These are phyloP conservation scores for Chironomus tentans DNA, from an alignment of 2,888 invertebrate genomes.

Conservation along the genomic window DNA sequence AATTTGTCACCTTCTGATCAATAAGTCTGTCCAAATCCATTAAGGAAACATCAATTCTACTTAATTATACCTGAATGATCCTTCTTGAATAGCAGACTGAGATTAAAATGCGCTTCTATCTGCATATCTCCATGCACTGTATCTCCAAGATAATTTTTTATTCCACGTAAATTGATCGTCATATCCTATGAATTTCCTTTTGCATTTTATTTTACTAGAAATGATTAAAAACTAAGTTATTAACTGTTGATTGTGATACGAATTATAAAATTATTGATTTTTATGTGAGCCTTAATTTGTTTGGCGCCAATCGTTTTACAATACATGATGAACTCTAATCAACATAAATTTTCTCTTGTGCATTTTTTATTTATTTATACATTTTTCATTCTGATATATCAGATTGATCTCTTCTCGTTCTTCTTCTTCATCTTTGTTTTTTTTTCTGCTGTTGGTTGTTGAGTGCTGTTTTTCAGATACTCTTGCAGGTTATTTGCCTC, in stretches of 20 bases:
- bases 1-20: no score
- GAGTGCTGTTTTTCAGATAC: not conserved
- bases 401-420: no score
- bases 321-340: not conserved
- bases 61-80: no score
- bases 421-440: not conserved
- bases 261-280: conserved; percentile 5
- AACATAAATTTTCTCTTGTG: no score
- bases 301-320: not conserved
- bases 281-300: not conserved
- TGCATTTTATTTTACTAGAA: not conserved
- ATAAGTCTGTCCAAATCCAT: no score
- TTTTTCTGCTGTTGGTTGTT: not conserved
- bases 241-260: not conserved
- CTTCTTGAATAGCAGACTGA: no score
- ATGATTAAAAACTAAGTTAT: not conserved
- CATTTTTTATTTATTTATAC: no score
- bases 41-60: no score
- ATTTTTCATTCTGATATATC: no score
- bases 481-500: not conserved
- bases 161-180: not conserved
- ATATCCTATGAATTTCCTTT: not conserved
- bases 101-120: no score
- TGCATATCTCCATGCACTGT: no score
- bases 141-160: not conserved